A percentile compares a stretch with the other conserved stretches of the same genome.
phyloP scores from a whole-genome alignment of 2,888 invertebrate genomes.

The Petrolisthes manimaculis region DNA sequence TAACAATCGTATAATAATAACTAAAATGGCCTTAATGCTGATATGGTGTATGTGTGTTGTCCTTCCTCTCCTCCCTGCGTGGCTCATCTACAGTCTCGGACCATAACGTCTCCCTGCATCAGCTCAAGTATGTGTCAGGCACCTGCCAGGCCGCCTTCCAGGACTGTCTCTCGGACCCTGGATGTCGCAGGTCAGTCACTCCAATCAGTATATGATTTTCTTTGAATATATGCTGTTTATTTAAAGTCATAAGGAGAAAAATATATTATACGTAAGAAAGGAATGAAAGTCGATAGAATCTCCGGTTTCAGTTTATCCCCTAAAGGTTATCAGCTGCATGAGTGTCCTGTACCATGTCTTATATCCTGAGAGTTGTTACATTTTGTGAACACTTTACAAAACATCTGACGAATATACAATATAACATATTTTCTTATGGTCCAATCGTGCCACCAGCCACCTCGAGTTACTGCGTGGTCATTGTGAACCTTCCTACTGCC shows the following conservation, averaged over 20 bases:
- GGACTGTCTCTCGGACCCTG: conserved; percentile 38
- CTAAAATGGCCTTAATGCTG: background rate
- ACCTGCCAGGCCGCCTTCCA: conserved; percentile 59
- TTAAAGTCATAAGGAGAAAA: no score
- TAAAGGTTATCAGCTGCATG: background rate
- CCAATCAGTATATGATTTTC: no score
- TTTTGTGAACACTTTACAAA: no score
- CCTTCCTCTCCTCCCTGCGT: conserved; percentile 16
- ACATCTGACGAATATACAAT: no score
- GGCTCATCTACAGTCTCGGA: conserved; percentile 50
- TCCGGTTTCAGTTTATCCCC: background rate
- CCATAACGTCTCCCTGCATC: conserved; percentile 61
- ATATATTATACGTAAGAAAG: no score
- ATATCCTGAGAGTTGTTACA: no score
- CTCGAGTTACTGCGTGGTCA: conserved; percentile 46
- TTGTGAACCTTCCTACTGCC: conserved; percentile 58
- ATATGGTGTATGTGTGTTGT: background rate
- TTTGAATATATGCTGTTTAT: no score
- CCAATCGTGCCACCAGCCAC: conserved; percentile 40
- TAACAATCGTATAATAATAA: no score
- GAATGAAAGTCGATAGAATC: no score
- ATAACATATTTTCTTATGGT: background rate
- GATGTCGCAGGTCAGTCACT: conserved; percentile 47
- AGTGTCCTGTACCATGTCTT: no score
- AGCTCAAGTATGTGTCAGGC: conserved; percentile 59